Base-by-base conservation (phyloP, 2,797 vertebrate species). In the Neopelma chrysocephalum region DNA sequence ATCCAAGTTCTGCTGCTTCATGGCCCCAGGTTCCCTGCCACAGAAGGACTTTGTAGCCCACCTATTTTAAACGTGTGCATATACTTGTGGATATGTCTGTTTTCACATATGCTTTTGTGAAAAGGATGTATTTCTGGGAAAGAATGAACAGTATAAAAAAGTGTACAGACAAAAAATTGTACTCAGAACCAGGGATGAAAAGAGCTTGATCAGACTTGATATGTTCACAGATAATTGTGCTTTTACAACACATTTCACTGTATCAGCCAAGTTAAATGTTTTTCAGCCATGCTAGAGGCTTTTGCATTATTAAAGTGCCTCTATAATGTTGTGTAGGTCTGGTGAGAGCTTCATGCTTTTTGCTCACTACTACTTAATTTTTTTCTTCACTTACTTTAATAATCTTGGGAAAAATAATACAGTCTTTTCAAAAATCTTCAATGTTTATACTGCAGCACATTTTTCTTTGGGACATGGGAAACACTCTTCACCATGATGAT, bases 401-500 rank as follows among this genome's bases (percentile, higher is more conserved):
- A 54, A 84, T 1, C 12, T 61, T 57, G 11, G 11, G 14, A 5
- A 4, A 38, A 29, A 53, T n/a, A 68, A 45, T 4, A 0, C 1
- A 19, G 13, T 2, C 3, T 87, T 81, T 82, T 54, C 25, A 58
- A 12, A 72, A 15, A 20, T 53, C 17, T 61, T 75, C 15, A 29
- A 0, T 72, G 16, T 57, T 69, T 57, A 26, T 31, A 2, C 15
- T 57, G 20, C 15, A 79, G 25, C 23, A 18, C 4, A 25, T 71
- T 87, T 85, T 82, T 38, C 10, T 29, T 50, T 84, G n/a, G 40
- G 23, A 86, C 9, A 27, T 10, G 10, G 17, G 18, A 72, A 88
- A 51, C 1, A 2, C 4, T 87, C 78, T 79, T 79, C 6, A 22
- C 13, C 6, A 6, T 6, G 10, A 40, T 65, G 51, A 34, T 29